Base-by-base conservation (phyloP, 1,140 invertebrate species). In the Calycopis cecrops region DNA sequence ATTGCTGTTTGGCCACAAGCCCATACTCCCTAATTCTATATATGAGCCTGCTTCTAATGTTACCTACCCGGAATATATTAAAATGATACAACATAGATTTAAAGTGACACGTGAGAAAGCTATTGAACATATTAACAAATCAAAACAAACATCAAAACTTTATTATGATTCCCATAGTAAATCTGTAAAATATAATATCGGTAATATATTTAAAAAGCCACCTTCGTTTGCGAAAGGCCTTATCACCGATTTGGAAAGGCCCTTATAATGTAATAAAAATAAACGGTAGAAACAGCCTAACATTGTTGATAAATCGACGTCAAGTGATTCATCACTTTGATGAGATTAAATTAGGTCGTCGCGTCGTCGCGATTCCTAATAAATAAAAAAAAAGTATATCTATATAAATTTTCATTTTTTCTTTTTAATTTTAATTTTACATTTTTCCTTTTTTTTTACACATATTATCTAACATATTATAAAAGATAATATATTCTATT, bases 321-420 rank as follows among this genome's bases (percentile, higher is more conserved):
- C 40, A 44, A 4, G 40, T 44, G 9, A 44, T 16, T 44, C 40
- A 44, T 44, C 40, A 44, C 6, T 44, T 14, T 44, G 40, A 44
- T 44, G 40, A 44, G 9, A 9, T 44, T 44, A 44, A 44, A 14
- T 44, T 44, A 17, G 40, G n/a, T n/a, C n/a, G n/a, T n/a, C 38
- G n/a, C n/a, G 38, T 9, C 38, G 38, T 40, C 3, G 49, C 40
- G 33, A 55, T 55, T 37, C 48, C 38, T 44, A 51, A n/a, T n/a
- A n/a, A n/a, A n/a, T n/a, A n/a, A n/a, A n/a, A n/a, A n/a, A n/a
- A n/a, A 28, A 28, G 6, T 28, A 28, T 3, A 28, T 3, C 6
- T 28, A 28, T 28, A 28, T 6, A 3, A 28, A 3, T 3, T 28
- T 28, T 28, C 6, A 3, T 28, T 28, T 28, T 3, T 28, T 28